These are phyloP conservation scores for Cynocephalus volans DNA, from an alignment of 2,113 vertebrate genomes.

Conservation along the genomic window DNA sequence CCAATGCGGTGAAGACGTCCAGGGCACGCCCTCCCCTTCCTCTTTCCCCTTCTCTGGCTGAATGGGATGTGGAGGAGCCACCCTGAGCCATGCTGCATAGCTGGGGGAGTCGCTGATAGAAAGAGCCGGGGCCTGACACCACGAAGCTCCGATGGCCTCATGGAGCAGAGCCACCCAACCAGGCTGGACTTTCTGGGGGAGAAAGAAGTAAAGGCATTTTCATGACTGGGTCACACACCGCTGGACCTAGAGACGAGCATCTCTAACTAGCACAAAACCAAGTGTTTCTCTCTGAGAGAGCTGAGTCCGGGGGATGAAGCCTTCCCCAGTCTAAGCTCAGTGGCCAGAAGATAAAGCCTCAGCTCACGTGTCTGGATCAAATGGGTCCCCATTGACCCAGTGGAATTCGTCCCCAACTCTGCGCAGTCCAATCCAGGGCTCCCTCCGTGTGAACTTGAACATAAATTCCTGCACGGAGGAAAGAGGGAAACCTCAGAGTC, in stretches of 20 bases:
- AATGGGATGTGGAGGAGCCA: not conserved
- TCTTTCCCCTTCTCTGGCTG: not conserved
- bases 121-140: not conserved
- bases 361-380: conserved; percentile 83
- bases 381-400: conserved; percentile 83
- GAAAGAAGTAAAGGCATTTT: not conserved
- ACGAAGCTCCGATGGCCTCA: fast-evolving
- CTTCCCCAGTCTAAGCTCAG: not conserved
- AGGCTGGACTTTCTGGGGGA: not conserved
- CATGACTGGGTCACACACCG: fast-evolving
- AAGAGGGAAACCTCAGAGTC: not conserved
- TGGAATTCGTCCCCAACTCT: conserved; percentile 85
- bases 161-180: not conserved
- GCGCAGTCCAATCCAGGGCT: conserved; percentile 85
- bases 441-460: conserved; percentile 85
- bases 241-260: not conserved
- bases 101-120: not conserved
- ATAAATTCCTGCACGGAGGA: conserved; percentile 79
- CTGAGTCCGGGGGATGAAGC: not conserved
- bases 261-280: not conserved
- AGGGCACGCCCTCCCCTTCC: not conserved
- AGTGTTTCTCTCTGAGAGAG: fast-evolving
- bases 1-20: not conserved
- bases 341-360: conserved; percentile 15
- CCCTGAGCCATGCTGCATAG: fast-evolving